Percentiles rank a stretch among this genome's conserved stretches.
These are phyloP conservation scores for Elegia similella DNA, from an alignment of 2,888 invertebrate genomes.

Conservation along the genomic window DNA sequence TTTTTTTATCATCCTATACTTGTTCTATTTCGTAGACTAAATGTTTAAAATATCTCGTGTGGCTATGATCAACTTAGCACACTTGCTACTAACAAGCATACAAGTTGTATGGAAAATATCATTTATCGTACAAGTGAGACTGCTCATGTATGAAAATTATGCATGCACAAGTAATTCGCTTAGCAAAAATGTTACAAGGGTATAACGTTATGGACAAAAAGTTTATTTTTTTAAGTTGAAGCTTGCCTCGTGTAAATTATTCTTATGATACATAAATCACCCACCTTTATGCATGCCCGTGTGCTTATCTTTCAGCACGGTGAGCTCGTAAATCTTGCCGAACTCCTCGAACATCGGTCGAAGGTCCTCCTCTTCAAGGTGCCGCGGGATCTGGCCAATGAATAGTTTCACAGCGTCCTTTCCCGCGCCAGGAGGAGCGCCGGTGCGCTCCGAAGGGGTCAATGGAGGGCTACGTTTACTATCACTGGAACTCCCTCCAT, in stretches of 20 bases:
- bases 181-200: too few species aligned
- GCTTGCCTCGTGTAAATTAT: not conserved
- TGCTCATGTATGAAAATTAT: too few species aligned
- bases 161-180: too few species aligned
- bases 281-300: slow-evolving; percentile 97
- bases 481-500: slow-evolving; percentile 38
- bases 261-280: slow-evolving; percentile 38
- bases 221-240: not conserved
- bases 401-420: slow-evolving; percentile 90
- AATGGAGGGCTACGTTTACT: slow-evolving; percentile 50
- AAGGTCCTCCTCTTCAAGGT: slow-evolving; percentile 92
- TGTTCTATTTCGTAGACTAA: too few species aligned
- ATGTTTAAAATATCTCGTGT: too few species aligned
- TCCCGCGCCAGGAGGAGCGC: slow-evolving; percentile 72
- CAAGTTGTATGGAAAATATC: too few species aligned
- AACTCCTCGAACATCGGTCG: slow-evolving; percentile 96
- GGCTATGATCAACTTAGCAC: too few species aligned
- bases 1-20: too few species aligned
- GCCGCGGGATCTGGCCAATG: slow-evolving; percentile 95
- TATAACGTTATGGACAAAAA: not conserved
- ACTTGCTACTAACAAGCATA: too few species aligned
- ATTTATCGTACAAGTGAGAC: too few species aligned
- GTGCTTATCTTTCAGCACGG: slow-evolving; percentile 96
- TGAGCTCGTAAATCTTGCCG: slow-evolving; percentile 96
- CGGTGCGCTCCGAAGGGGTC: slow-evolving; percentile 68